Conservation (phyloP, 2,113 vertebrate species). For the Setophaga coronata region DNA sequence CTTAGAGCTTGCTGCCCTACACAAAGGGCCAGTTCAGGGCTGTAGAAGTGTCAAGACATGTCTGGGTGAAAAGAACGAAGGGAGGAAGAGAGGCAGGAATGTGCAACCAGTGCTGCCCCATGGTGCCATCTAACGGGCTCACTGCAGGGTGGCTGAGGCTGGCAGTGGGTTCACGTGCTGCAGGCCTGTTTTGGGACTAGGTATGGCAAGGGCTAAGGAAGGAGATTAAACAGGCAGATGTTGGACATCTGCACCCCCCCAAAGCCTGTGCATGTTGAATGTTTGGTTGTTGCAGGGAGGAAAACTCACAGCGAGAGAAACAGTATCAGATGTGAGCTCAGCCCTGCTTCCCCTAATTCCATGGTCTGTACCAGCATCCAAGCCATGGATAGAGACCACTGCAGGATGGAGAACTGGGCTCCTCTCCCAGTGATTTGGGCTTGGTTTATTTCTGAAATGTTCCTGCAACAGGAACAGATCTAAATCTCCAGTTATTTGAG, state of each 20-base stretch:
- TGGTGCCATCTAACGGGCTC: constrained; percentile 52
- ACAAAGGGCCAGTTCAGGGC: not conserved
- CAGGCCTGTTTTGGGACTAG: not conserved
- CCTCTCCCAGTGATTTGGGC: not conserved
- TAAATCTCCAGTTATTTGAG: not conserved
- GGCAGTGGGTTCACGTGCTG: accelerated
- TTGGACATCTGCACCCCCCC: not conserved
- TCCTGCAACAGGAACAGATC: not conserved
- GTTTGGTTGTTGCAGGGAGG: not conserved
- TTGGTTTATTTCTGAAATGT: not conserved
- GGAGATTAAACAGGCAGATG: not conserved
- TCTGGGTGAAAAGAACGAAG: not conserved
- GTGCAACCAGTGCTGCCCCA: not conserved
- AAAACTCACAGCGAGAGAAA: not conserved
- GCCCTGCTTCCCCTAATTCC: not conserved
- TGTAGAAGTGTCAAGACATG: not conserved
- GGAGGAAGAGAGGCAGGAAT: not conserved
- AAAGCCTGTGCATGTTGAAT: accelerated
- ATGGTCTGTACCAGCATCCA: not conserved
- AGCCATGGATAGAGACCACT: not conserved
- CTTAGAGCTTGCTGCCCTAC: not conserved
- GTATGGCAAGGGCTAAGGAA: not conserved
- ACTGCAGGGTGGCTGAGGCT: accelerated
- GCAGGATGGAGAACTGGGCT: not conserved
- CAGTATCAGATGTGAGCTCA: accelerated